A percentile compares a stretch with the other conserved stretches of the same genome.
Conservation (phyloP, 2,797 vertebrate species). For the Gephyroberyx darwinii region DNA sequence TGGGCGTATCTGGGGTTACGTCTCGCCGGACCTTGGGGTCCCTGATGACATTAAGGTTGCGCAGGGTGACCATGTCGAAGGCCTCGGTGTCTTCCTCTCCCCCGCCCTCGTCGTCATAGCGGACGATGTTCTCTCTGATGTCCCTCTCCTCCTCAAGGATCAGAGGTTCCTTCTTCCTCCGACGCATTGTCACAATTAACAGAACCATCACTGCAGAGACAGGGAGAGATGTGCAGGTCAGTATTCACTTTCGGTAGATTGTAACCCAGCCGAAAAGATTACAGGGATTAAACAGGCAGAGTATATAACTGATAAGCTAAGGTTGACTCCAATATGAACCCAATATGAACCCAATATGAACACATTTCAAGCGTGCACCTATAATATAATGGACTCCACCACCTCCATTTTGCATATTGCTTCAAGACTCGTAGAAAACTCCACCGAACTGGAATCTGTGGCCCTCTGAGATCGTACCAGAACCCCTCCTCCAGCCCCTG, state of each 20-base stretch:
- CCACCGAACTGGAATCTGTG: conserved; percentile 48
- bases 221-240: conserved; percentile 27
- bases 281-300: neutral
- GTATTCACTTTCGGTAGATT: neutral
- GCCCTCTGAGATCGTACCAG: conserved; percentile 63
- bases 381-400: conserved; percentile 31
- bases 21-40: conserved; percentile 89
- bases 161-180: conserved; percentile 91
- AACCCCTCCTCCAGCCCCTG: conserved; percentile 60
- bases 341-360: conserved; percentile 2
- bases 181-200: conserved; percentile 91
- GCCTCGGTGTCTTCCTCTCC: conserved; percentile 98
- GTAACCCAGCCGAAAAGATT: conserved; percentile 4
- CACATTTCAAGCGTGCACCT: conserved; percentile 21
- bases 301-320: neutral
- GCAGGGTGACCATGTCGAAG: conserved; percentile 94
- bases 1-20: conserved; percentile 91
- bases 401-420: conserved; percentile 33
- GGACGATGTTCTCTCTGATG: conserved; percentile 94
- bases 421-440: conserved; percentile 45
- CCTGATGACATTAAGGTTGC: conserved; percentile 91
- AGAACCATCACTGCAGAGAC: conserved; percentile 83
- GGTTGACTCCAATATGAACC: neutral
- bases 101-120: conserved; percentile 95
- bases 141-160: conserved; percentile 95